Evolutionary conservation across 1,140 invertebrate species (phyloP).

Genomic region (Pseudomyrmex dendroicus): DNA sequence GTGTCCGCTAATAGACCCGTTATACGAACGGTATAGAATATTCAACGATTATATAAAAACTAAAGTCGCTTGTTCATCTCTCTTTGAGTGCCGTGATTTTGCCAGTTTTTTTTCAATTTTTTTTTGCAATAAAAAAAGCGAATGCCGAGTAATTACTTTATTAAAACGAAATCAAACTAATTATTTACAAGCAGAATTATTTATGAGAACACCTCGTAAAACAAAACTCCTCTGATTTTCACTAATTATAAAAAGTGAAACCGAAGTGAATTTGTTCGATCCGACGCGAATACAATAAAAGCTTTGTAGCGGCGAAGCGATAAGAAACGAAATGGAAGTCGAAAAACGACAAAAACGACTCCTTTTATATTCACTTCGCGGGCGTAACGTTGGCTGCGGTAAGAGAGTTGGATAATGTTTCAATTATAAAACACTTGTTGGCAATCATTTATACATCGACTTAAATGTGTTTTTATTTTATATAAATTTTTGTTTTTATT

Average conservation of each 20-base stretch:
- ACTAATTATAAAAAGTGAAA: too few species aligned
- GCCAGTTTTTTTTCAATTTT: neutral
- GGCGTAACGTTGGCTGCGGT: neutral
- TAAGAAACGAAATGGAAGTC: slow-evolving; percentile 6
- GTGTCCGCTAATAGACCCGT: neutral
- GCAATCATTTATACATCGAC: neutral
- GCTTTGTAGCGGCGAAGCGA: slow-evolving; percentile 27
- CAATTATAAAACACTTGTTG: slow-evolving; percentile 34
- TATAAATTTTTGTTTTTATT: neutral
- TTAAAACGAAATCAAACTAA: neutral
- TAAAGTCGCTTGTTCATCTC: neutral
- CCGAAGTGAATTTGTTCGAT: neutral
- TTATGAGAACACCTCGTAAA: neutral
- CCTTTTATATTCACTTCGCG: slow-evolving; percentile 39
- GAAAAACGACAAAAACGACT: slow-evolving; percentile 38
- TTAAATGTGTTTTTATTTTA: neutral
- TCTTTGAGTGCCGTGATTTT: too few species aligned
- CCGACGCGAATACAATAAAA: slow-evolving; percentile 31
- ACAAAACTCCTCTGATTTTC: too few species aligned
- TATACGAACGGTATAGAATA: neutral
- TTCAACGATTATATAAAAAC: neutral
- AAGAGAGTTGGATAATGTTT: slow-evolving; percentile 7
- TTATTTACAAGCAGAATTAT: neutral
- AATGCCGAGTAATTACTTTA: too few species aligned
- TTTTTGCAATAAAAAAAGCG: too few species aligned